Evolutionary conservation across 2,797 vertebrate genomes (phyloP).

Genomic region (Arvicola amphibius): DNA sequence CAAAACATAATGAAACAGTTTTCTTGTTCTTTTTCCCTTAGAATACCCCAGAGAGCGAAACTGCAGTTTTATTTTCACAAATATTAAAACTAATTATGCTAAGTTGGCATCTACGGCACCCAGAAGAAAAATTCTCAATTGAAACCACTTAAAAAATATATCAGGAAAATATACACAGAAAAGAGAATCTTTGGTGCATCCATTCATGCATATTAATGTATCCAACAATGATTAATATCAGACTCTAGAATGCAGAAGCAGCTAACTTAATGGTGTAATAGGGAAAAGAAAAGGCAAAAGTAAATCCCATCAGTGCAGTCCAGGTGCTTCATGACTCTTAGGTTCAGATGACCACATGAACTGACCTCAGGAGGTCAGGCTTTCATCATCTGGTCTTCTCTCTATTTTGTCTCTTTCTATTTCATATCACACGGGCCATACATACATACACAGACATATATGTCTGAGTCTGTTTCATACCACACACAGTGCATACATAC

Average conservation of each 20-base stretch:
- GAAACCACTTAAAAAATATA: background rate
- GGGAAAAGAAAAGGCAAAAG: background rate
- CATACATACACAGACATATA: background rate
- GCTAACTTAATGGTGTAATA: background rate
- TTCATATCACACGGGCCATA: background rate
- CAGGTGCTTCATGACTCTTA: background rate
- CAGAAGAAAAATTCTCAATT: background rate
- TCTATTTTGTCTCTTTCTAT: background rate
- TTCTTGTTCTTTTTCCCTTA: conserved; percentile 1
- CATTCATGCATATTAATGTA: background rate
- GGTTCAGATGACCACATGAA: background rate
- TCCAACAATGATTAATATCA: background rate
- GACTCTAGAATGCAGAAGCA: background rate
- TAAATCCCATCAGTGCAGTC: background rate
- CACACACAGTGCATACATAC: background rate
- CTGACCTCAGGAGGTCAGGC: background rate
- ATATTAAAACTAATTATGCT: conserved; percentile 18
- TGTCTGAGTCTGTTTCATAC: background rate
- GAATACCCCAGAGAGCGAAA: background rate
- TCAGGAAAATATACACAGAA: background rate
- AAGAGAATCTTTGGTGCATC: background rate
- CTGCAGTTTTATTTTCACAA: background rate
- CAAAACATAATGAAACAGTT: conserved; percentile 32
- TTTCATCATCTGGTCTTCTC: background rate
- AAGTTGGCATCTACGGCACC: background rate